Conservation (phyloP, 1,140 invertebrate genomes). For the Aethina tumida region DNA sequence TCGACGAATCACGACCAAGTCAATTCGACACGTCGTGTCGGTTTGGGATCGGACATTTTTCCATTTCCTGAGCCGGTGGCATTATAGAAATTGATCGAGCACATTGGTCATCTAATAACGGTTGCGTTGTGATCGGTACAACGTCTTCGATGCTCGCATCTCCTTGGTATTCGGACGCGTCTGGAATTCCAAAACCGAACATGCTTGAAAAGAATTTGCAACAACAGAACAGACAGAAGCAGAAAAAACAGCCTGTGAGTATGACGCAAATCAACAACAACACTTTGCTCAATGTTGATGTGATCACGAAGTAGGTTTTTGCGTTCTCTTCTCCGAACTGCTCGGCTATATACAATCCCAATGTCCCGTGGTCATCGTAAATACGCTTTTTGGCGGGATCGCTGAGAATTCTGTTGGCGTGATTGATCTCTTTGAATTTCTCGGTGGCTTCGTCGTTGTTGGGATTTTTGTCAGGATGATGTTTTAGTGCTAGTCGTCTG, state of each 20-base stretch:
- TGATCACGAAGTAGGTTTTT: conserved; percentile 1
- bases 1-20: too few relatives aligned
- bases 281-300: neutral
- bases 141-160: neutral
- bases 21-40: too few relatives aligned
- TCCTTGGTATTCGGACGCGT: neutral
- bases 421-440: neutral
- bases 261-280: neutral
- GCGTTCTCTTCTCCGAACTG: neutral
- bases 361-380: too few relatives aligned
- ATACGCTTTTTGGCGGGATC: too few relatives aligned
- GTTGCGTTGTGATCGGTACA: too few relatives aligned
- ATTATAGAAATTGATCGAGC: too few relatives aligned
- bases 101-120: too few relatives aligned
- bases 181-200: neutral
- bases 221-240: neutral
- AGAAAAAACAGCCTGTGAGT: neutral
- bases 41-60: too few relatives aligned
- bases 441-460: conserved; percentile 5
- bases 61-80: too few relatives aligned
- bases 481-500: conserved; percentile 5
- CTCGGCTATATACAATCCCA: too few relatives aligned
- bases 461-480: conserved; percentile 8
- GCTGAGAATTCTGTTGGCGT: too few relatives aligned
- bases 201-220: neutral